Evolutionary conservation across 2,888 invertebrate species (phyloP).

Genomic region (Metalampra italica): DNA sequence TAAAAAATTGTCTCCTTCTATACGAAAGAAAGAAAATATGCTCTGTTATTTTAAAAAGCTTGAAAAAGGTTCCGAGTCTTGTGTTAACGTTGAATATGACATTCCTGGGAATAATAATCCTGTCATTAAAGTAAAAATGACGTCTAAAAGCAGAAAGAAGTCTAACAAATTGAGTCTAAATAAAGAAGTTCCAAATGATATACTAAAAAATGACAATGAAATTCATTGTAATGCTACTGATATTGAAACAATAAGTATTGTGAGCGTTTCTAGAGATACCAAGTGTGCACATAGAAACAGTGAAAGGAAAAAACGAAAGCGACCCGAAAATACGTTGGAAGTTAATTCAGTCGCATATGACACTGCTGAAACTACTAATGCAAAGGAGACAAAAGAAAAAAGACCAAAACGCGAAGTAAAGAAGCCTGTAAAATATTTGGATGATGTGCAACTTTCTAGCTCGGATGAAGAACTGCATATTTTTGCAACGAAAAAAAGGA

Average conservation of each 20-base stretch:
- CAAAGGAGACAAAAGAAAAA: slow-evolving; percentile 16
- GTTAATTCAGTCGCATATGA: not conserved
- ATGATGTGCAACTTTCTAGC: slow-evolving; percentile 43
- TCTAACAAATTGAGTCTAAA: slow-evolving; percentile 35
- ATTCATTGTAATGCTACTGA: slow-evolving; percentile 12
- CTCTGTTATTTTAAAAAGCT: slow-evolving; percentile 79
- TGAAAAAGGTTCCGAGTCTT: slow-evolving; percentile 41
- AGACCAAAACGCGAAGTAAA: slow-evolving; percentile 58
- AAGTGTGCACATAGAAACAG: slow-evolving; percentile 1
- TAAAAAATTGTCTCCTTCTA: slow-evolving; percentile 75
- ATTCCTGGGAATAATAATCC: slow-evolving; percentile 21
- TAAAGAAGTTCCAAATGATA: slow-evolving; percentile 18
- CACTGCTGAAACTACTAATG: slow-evolving; percentile 3
- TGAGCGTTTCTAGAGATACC: not conserved
- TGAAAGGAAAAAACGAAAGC: slow-evolving; percentile 28
- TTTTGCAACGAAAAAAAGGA: slow-evolving; percentile 65
- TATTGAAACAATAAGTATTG: slow-evolving; percentile 7
- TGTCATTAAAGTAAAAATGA: slow-evolving; percentile 56
- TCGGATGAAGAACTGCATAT: slow-evolving; percentile 68
- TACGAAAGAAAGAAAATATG: slow-evolving; percentile 79
- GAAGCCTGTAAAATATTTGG: slow-evolving; percentile 59
- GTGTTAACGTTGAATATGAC: slow-evolving; percentile 26
- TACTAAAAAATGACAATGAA: slow-evolving; percentile 14
- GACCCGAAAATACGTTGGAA: slow-evolving; percentile 12
- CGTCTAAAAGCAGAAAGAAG: slow-evolving; percentile 45